phyloP scores from a whole-genome alignment of 2,113 vertebrate genomes.

The Synchiropus splendidus region DNA sequence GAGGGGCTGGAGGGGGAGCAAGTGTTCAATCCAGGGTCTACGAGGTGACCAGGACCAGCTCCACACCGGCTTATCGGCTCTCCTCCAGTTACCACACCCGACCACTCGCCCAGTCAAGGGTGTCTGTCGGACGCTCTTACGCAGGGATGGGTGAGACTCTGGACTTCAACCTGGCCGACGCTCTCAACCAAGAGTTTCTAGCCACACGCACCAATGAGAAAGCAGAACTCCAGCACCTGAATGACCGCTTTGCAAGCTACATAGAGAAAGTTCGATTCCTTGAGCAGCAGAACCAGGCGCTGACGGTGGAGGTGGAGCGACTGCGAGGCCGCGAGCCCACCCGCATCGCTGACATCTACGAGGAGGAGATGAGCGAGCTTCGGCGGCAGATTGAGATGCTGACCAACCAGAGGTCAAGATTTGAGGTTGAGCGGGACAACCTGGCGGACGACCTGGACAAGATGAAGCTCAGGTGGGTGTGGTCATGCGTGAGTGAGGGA shows the following conservation, averaged over 20 bases:
- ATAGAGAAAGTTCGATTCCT: slow-evolving; percentile 97
- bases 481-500: no score
- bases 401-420: slow-evolving; percentile 82
- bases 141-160: slow-evolving; percentile 81
- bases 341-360: slow-evolving; percentile 82
- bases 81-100: slow-evolving; percentile 60
- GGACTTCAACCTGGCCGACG: slow-evolving; percentile 94
- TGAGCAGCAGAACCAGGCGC: slow-evolving; percentile 92
- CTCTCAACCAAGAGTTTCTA: slow-evolving; percentile 98
- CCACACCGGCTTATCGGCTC: slow-evolving; percentile 67
- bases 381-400: slow-evolving; percentile 85
- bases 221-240: slow-evolving; percentile 96
- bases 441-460: slow-evolving; percentile 89
- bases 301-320: slow-evolving; percentile 84
- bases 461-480: slow-evolving; percentile 84
- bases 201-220: slow-evolving; percentile 97
- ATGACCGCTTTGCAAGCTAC: slow-evolving; percentile 96
- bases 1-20: slow-evolving; percentile 71
- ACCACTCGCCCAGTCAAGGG: slow-evolving; percentile 63
- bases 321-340: slow-evolving; percentile 87
- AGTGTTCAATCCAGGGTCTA: slow-evolving; percentile 78
- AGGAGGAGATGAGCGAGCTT: slow-evolving; percentile 93
- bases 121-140: slow-evolving; percentile 47
- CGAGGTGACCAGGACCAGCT: slow-evolving; percentile 71
- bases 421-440: slow-evolving; percentile 94